phyloP scores from a whole-genome alignment of 1,140 invertebrate species.

The Heterodera carotae region DNA sequence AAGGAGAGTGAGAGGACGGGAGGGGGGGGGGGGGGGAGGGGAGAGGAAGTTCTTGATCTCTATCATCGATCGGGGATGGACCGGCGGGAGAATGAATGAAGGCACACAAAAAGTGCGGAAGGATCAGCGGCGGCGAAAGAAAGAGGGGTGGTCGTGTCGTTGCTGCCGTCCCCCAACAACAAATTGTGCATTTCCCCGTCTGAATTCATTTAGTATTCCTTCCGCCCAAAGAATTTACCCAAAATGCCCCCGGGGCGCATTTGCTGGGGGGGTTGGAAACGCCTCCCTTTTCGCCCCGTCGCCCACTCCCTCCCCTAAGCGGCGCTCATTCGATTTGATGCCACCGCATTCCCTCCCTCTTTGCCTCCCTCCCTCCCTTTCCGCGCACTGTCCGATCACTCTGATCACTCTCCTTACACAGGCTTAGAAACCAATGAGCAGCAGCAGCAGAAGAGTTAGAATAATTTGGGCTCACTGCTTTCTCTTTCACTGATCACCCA shows the following conservation, averaged over 20 bases:
- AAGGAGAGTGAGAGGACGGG: no score
- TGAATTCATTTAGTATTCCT: background rate
- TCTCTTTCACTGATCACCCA: background rate
- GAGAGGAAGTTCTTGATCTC: background rate
- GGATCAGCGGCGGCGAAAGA: background rate
- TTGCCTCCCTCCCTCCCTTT: no score
- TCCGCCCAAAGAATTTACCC: background rate
- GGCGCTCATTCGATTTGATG: background rate
- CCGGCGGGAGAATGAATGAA: background rate
- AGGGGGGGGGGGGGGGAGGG: no score
- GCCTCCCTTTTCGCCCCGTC: no score
- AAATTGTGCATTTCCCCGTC: background rate
- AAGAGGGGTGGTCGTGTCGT: background rate
- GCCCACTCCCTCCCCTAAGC: background rate
- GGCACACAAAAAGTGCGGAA: conserved; percentile 2
- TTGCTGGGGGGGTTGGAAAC: background rate
- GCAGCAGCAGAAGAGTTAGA: no score
- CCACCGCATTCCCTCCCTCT: background rate
- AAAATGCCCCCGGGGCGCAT: background rate
- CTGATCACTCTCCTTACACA: background rate
- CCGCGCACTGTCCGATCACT: background rate
- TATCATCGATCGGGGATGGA: background rate
- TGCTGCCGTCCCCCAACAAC: background rate
- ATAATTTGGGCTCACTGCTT: no score
- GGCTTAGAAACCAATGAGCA: no score